Conservation (phyloP, 1,140 invertebrate genomes). For the Drosophila oshimai region DNA sequence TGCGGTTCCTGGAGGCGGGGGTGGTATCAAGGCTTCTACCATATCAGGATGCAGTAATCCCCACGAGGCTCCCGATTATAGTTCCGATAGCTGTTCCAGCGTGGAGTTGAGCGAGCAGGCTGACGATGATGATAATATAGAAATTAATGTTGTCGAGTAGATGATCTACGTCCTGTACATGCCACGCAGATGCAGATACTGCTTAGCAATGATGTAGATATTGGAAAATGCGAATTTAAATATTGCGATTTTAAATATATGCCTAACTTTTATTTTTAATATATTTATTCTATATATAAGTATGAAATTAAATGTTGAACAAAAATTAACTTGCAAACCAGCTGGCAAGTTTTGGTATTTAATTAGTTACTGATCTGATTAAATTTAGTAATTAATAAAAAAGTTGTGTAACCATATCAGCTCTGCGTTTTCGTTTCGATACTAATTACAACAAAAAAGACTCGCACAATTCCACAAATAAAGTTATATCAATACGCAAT, state of each 20-base stretch:
- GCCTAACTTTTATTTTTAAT: slow-evolving; percentile 2
- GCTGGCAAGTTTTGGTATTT: not conserved
- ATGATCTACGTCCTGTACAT: not conserved
- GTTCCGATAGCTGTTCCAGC: slow-evolving; percentile 60
- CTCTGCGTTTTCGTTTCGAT: not conserved
- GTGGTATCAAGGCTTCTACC: not conserved
- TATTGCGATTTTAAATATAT: not conserved
- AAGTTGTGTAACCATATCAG: not conserved
- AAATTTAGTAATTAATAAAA: too few species aligned
- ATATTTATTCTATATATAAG: slow-evolving; percentile 18
- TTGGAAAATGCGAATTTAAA: slow-evolving; percentile 42
- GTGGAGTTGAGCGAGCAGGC: slow-evolving; percentile 44
- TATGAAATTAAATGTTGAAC: too few species aligned
- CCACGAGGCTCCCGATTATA: slow-evolving; percentile 46
- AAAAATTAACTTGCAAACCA: too few species aligned
- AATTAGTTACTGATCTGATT: too few species aligned
- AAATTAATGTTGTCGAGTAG: slow-evolving; percentile 83
- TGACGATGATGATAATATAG: slow-evolving; percentile 81
- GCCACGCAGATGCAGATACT: not conserved
- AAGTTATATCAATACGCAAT: slow-evolving; percentile 16
- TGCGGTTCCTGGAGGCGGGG: not conserved
- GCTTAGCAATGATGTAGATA: slow-evolving; percentile 10
- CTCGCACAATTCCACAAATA: not conserved
- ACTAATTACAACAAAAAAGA: not conserved
- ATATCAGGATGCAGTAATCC: not conserved